A percentile compares a stretch with the other conserved stretches of the same genome.
These are phyloP conservation scores for Spisula solida DNA, from an alignment of 2,888 invertebrate genomes.

Conservation along the genomic window DNA sequence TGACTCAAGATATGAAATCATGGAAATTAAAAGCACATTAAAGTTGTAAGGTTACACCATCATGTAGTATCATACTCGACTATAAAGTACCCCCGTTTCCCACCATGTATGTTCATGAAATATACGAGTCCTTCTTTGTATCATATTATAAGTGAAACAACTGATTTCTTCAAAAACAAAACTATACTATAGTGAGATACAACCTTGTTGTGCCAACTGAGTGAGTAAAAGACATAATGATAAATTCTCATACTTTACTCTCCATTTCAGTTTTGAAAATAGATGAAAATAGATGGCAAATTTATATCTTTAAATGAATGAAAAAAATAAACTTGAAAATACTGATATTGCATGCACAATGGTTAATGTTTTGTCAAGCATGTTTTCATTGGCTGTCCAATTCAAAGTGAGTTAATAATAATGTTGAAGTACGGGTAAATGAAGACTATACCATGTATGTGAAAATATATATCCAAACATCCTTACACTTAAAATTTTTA, in stretches of 20 bases:
- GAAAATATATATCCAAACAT: background rate
- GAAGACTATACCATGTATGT: background rate
- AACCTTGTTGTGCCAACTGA: no score
- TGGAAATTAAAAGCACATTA: background rate
- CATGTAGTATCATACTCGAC: background rate
- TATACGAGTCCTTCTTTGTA: no score
- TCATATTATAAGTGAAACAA: no score
- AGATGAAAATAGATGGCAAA: background rate
- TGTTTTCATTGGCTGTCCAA: no score
- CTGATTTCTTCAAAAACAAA: background rate
- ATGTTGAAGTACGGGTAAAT: no score
- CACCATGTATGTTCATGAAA: background rate
- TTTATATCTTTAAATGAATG: background rate
- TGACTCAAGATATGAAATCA: conserved; percentile 22
- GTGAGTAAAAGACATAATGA: no score
- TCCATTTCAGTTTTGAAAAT: background rate
- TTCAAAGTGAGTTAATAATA: no score
- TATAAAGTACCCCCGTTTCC: background rate
- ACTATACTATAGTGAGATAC: no score
- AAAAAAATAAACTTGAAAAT: background rate
- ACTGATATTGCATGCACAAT: background rate
- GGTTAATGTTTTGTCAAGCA: no score
- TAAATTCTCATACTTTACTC: no score
- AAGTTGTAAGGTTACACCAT: background rate
- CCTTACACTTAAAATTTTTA: background rate